Evolutionary conservation across 92 coral and sea anemone genomes (phyloP).

Genomic region (Actinernus sp.): DNA sequence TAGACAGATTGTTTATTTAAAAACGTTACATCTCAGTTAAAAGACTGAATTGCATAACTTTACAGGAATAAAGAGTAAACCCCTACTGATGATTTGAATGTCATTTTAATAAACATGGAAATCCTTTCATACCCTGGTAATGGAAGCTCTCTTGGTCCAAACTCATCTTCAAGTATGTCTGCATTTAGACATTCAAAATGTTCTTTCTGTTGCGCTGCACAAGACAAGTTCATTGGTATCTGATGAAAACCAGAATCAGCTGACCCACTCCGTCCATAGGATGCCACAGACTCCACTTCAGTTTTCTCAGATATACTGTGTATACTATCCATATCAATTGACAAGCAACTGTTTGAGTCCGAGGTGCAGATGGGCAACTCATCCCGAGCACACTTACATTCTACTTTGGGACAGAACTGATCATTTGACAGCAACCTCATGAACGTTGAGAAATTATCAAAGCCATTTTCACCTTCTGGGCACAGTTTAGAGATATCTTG

Average conservation of each 20-base stretch:
- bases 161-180: constrained; percentile 39
- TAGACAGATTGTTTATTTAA: too few relatives aligned
- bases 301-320: constrained; percentile 16
- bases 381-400: constrained; percentile 21
- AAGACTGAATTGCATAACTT: too few relatives aligned
- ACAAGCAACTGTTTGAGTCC: constrained; percentile 63
- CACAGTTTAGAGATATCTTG: not conserved
- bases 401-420: constrained; percentile 24
- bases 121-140: constrained; percentile 52
- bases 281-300: constrained; percentile 56
- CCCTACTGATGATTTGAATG: too few relatives aligned
- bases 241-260: constrained; percentile 82
- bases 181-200: constrained; percentile 33
- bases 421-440: constrained; percentile 19
- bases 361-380: not conserved
- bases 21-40: too few relatives aligned
- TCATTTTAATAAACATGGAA: not conserved
- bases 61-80: too few relatives aligned
- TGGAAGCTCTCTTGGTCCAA: constrained; percentile 72
- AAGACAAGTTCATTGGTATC: constrained; percentile 53
- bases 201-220: constrained; percentile 2
- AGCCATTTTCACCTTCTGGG: not conserved
- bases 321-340: constrained; percentile 44
- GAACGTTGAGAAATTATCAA: not conserved
- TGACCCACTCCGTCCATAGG: constrained; percentile 81